Evolutionary conservation across 2,113 vertebrate genomes (phyloP), one percentile per base, ranked within the genome.

Genomic region (Zeus faber): DNA sequence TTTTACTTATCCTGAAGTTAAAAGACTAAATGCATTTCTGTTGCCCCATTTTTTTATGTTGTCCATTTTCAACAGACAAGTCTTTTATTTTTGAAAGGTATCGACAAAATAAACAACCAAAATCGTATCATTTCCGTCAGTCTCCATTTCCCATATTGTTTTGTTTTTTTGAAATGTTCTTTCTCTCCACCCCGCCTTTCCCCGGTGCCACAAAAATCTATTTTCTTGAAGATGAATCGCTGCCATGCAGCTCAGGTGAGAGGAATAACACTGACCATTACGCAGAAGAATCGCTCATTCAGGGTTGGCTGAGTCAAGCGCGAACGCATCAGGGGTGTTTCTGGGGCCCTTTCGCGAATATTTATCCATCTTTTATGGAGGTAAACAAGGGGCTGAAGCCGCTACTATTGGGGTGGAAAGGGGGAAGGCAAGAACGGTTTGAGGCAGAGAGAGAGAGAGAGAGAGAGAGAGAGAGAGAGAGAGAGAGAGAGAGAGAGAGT

Each of bases 311-410:
- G 41, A 67, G 53, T 62, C 63, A 58, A 57, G 76, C 72, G 58
- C 58, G 46, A 76, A 23, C 3, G 62, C 54, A 67, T 59, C 58
- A 56, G 46, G 31, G 7, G 27, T 29, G 37, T 60, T 58, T 37
- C 37, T 45, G 8, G 17, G 31, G 29, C 62, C 27, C 10, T 55
- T 48, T 63, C 27, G 41, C 43, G 51, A 55, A 52, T 17, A 54
- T 24, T 33, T 39, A 13, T 80, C 48, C 41, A 72, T 72, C 52
- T 69, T 77, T 77, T 13, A 69, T 74, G 51, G 68, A 47, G 45
- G 67, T 65, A 70, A 76, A 67, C 54, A 44, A 10, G 9, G 7
- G 18, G 17, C 6, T 7, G 20, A 48, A 26, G 0, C 3, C 24
- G 23, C 41, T 49, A 27, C 40, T 25, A 35, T 35, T 33, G 40